A percentile compares a stretch with the other conserved stretches of the same genome.
Conservation (phyloP, 2,888 invertebrate species). For the Amblyteles armatorius region DNA sequence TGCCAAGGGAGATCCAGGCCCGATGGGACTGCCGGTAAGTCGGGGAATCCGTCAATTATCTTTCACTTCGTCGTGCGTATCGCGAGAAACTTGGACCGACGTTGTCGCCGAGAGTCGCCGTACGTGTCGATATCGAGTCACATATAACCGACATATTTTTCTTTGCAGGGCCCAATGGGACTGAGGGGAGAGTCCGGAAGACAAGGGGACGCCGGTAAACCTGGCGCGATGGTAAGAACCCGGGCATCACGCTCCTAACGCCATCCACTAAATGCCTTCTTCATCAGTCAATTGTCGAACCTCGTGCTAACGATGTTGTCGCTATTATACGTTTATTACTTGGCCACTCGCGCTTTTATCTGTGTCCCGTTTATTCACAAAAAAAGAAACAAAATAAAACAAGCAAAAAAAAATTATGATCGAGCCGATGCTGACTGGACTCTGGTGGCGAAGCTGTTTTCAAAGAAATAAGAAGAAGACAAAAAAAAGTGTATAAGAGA, state of each 20-base stretch:
- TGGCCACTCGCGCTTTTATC: conserved; percentile 37
- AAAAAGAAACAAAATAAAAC: background rate
- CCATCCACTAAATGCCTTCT: conserved; percentile 80
- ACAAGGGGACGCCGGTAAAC: conserved; percentile 90
- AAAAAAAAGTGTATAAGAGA: background rate
- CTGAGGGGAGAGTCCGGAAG: conserved; percentile 91
- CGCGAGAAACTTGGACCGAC: conserved; percentile 4
- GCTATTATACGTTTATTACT: conserved; percentile 52
- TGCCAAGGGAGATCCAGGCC: conserved; percentile 94
- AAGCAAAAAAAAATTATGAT: background rate
- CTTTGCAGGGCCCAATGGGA: conserved; percentile 92
- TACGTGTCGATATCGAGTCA: background rate
- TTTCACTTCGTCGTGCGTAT: background rate
- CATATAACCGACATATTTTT: conserved; percentile 72
- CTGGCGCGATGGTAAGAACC: conserved; percentile 92
- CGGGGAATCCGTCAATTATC: conserved; percentile 61
- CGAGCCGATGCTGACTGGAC: conserved; percentile 8
- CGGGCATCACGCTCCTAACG: conserved; percentile 82
- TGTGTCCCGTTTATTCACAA: conserved; percentile 37
- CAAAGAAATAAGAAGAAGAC: background rate
- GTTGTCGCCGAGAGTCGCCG: background rate
- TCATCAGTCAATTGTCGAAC: conserved; percentile 77
- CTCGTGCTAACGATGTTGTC: conserved; percentile 67
- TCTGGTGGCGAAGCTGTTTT: conserved; percentile 11
- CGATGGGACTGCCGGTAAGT: conserved; percentile 98